phyloP scores from a whole-genome alignment of 2,888 invertebrate species.

The Tetheella fluctuosa region DNA sequence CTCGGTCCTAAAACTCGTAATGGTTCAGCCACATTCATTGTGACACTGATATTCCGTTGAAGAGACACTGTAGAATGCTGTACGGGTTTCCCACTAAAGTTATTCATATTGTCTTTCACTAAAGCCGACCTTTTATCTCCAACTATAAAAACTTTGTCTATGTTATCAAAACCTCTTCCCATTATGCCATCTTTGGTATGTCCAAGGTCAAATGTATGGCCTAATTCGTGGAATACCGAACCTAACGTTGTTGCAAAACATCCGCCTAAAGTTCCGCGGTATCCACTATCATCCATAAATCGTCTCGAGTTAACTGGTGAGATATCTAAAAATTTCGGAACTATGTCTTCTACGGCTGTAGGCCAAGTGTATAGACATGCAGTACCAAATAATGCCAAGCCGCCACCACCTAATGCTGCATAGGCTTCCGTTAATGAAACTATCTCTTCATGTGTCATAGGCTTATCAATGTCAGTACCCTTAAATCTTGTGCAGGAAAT shows the following conservation, averaged over 20 bases:
- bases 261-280: constrained; percentile 93
- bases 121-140: constrained; percentile 78
- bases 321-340: constrained; percentile 76
- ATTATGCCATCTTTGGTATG: constrained; percentile 96
- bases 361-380: constrained; percentile 97
- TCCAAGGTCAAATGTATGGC: constrained; percentile 97
- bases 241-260: constrained; percentile 96
- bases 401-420: constrained; percentile 96
- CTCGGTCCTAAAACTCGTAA: constrained; percentile 77
- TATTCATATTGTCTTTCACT: constrained; percentile 82
- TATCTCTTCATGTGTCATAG: constrained; percentile 88
- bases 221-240: constrained; percentile 95
- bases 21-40: constrained; percentile 85
- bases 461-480: constrained; percentile 84
- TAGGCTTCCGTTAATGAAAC: constrained; percentile 89
- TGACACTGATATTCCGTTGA: constrained; percentile 85
- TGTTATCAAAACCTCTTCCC: constrained; percentile 95
- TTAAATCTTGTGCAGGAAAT: constrained; percentile 93
- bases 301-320: constrained; percentile 87
- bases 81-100: constrained; percentile 83
- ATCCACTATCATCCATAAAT: constrained; percentile 96
- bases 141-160: constrained; percentile 90
- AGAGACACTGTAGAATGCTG: constrained; percentile 86
- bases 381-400: constrained; percentile 95
- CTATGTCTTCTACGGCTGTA: constrained; percentile 86